These are phyloP conservation scores for Hymenopus coronatus DNA, from an alignment of 2,888 invertebrate genomes.

Conservation along the genomic window DNA sequence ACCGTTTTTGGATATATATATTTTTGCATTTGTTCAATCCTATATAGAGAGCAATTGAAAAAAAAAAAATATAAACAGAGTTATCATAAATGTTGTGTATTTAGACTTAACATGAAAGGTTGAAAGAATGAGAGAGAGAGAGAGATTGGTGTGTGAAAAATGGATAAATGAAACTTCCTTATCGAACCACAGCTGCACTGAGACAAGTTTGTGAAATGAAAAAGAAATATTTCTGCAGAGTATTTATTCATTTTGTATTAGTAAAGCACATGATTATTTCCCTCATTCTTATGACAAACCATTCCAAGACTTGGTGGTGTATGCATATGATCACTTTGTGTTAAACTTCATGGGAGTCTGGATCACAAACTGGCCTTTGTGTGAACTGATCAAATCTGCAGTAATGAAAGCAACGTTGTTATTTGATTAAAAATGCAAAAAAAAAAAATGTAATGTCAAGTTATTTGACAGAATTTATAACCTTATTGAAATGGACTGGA, in stretches of 20 bases:
- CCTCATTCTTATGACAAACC: background rate
- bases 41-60: slow-evolving; percentile 20
- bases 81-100: slow-evolving; percentile 23
- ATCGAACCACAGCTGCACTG: background rate
- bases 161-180: slow-evolving; percentile 10
- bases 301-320: slow-evolving; percentile 10
- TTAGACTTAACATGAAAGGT: slow-evolving; percentile 8
- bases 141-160: slow-evolving; percentile 4
- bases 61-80: slow-evolving; percentile 15
- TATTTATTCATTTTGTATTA: background rate
- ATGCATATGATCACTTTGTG: background rate
- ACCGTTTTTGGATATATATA: slow-evolving; percentile 30
- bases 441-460: background rate
- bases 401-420: background rate
- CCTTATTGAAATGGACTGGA: slow-evolving; percentile 4
- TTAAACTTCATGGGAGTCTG: background rate
- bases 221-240: background rate
- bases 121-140: slow-evolving; percentile 19
- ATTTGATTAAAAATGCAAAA: background rate
- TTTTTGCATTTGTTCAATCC: slow-evolving; percentile 32
- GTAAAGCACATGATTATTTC: background rate
- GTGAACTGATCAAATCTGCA: background rate
- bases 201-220: background rate
- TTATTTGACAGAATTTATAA: background rate
- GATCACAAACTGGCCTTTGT: slow-evolving; percentile 10